phyloP scores from a whole-genome alignment of 2,113 vertebrate genomes.

The Prolemur simus region DNA sequence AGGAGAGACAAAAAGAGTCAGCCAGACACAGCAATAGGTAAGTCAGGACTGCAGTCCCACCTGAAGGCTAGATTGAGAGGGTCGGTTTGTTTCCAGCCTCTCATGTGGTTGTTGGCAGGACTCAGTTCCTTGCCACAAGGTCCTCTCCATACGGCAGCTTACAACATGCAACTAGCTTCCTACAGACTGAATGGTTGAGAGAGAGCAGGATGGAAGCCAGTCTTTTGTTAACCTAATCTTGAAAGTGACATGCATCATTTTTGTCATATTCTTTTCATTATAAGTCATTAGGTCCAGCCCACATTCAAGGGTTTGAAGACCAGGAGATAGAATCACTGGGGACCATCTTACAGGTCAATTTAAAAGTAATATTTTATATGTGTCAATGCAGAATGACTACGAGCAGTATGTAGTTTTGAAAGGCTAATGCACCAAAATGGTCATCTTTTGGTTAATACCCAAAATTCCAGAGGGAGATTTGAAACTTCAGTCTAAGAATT shows the following conservation, averaged over 20 bases:
- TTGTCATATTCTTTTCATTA: not conserved
- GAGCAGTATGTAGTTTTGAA: not conserved
- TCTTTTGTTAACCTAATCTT: not conserved
- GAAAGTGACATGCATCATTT: not conserved
- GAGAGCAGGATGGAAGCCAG: not conserved
- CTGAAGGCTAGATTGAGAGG: not conserved
- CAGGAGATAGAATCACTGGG: not conserved
- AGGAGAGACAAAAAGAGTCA: not conserved
- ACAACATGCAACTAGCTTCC: not conserved
- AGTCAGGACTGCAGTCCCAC: not conserved
- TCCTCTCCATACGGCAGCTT: not conserved
- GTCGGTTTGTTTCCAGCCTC: not conserved
- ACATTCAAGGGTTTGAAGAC: not conserved
- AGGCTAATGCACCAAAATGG: not conserved
- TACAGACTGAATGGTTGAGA: not conserved
- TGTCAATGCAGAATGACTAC: not conserved
- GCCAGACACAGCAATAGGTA: not conserved
- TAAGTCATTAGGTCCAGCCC: not conserved
- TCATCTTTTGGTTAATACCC: conserved; percentile 25
- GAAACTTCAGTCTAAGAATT: not conserved
- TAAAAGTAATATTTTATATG: not conserved
- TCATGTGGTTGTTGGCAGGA: not conserved
- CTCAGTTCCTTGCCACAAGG: not conserved
- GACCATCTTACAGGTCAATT: not conserved
- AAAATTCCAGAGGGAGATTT: not conserved